Base-by-base conservation (phyloP, 2,797 vertebrate species). In the Scolopax bukidnonensis region DNA sequence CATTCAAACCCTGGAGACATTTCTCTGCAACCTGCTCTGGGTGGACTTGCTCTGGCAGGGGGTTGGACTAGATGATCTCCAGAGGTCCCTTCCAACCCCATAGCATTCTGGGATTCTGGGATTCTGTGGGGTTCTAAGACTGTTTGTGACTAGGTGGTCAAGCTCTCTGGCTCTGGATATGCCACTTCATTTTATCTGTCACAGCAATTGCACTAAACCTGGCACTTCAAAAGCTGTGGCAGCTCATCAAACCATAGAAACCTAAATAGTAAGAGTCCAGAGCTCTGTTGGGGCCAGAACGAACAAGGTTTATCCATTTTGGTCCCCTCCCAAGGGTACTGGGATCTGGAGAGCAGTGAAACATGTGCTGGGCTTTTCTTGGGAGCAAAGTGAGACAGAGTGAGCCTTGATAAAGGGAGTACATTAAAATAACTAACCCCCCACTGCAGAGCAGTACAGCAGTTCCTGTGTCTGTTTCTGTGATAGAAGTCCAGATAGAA, bases 321-420 rank as follows among this genome's bases (percentile, higher is more conserved):
- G 50, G 16, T 5, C 8, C 54, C 13, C 6, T 64, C 69, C 27
- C 25, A 27, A 33, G 60, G 30, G 28, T 54, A 73, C 0, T 0
- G 9, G 15, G 43, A 25, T 41, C 30, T 86, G 59, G 68, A 91
- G 48, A 45, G 32, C 28, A 45, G 63, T 12, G 64, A 60, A 68
- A 50, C 11, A n/a, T 3, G 4, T 5, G 6, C 25, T 51, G 11
- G 43, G 16, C 25, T 69, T 64, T 59, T 73, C 33, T 23, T 33
- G 43, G 63, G 28, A 41, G 41, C 16, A 85, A 41, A 36, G 18
- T 20, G n/a, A 23, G 9, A n/a, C 12, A 30, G 17, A 56, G 70
- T 27, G 23, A 81, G 16, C 12, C 25, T 84, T 74, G 61, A 40
- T 18, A 54, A 88, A 30, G 6, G 10, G 60, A 59, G 20, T 10